Evolutionary conservation across 2,888 invertebrate genomes (phyloP).

Genomic region (Maniola hyperantus): DNA sequence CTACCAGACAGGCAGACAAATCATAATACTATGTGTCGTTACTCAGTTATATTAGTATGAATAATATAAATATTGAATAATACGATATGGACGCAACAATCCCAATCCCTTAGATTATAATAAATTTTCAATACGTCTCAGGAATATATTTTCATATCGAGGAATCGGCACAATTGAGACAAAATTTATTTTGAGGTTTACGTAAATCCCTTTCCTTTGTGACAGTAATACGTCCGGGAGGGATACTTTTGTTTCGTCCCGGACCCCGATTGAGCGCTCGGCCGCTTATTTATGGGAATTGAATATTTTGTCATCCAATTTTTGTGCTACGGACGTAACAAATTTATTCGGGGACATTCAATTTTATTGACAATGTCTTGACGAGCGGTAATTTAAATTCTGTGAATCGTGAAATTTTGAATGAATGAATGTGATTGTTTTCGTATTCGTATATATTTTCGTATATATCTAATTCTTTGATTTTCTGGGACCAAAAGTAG

Average conservation of each 20-base stretch:
- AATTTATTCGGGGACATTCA: constrained; percentile 15
- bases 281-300: constrained; percentile 38
- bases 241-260: constrained; percentile 49
- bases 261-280: constrained; percentile 37
- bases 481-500: too few relatives aligned
- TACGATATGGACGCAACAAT: too few relatives aligned
- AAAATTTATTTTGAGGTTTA: constrained; percentile 51
- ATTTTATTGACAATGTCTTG: constrained; percentile 5
- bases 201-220: constrained; percentile 47
- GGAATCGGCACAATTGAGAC: constrained; percentile 39
- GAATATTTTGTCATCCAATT: constrained; percentile 36
- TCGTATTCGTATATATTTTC: too few relatives aligned
- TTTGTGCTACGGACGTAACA: constrained; percentile 21
- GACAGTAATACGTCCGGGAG: constrained; percentile 51
- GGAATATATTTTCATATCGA: constrained; percentile 47
- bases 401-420: not conserved
- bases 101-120: not conserved
- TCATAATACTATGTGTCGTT: too few relatives aligned
- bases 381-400: not conserved
- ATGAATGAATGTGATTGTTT: not conserved
- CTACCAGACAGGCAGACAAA: too few relatives aligned
- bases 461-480: too few relatives aligned
- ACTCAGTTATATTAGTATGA: too few relatives aligned
- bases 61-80: too few relatives aligned
- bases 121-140: constrained; percentile 37